Base-by-base conservation (phyloP, 1,140 invertebrate genomes). In the Sinonovacula constricta region DNA sequence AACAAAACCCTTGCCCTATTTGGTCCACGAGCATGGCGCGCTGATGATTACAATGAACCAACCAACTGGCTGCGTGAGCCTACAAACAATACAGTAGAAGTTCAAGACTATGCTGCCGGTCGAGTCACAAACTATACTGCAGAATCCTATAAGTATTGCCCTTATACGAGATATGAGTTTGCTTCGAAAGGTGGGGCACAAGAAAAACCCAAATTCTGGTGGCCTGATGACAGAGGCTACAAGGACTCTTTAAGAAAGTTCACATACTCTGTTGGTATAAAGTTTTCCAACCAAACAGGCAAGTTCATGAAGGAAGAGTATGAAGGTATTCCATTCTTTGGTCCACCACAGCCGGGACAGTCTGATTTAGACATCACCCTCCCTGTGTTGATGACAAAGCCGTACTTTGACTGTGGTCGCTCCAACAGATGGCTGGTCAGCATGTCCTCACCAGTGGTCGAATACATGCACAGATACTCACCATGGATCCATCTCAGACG, bases 1-100 rank as follows among this genome's bases (percentile, higher is more conserved):
- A 99, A 99, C 90, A 98, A 97, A 90, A 99, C 98, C 0, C 94
- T 99, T 89, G 96, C 96, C 0, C 93, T 97, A 82, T 99, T 99
- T 92, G 98, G 97, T 12, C 98, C 98, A 0, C 93, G 97, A 88
- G 97, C 97, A 0, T 98, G 89, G 88, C 81, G 91, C 15, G 86
- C 85, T 7, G 91, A 92, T 65, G 90, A 92, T 79, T 92, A 88
- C 81, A 88, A 90, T 51, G 90, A 91, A 79, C 87, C 90, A 15
- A 89, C 89, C 12, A 92, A 91, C 60, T 91, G 88, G 84, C 81
- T 91, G 24, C 75, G 91, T 65, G 90, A 91, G 81, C 91, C 91
- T 33, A 91, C 90, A 33, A 91, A 91, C 82, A 79, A 85, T 24
- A 92, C 91, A 0, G 86, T 90, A 22, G 84, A 90, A 45, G 87